phyloP scores from a whole-genome alignment of 2,113 vertebrate genomes.

The Acrocephalus kingi region DNA sequence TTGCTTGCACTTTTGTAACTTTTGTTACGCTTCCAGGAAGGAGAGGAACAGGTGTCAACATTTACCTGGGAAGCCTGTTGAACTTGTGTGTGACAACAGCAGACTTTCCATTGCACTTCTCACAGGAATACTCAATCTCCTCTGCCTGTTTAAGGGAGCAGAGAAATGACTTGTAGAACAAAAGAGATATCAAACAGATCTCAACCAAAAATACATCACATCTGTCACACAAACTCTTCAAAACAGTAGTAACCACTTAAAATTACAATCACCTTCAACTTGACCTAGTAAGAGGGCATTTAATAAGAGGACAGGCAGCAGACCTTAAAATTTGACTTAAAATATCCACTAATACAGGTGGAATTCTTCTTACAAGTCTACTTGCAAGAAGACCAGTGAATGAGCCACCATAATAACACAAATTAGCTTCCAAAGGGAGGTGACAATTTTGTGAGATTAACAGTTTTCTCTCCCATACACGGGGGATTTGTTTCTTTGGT shows the following conservation, averaged over 20 bases:
- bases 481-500: background rate
- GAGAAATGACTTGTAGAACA: background rate
- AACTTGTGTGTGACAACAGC: constrained; percentile 95
- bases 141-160: constrained; percentile 75
- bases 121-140: constrained; percentile 97
- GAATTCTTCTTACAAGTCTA: background rate
- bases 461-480: background rate
- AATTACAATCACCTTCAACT: background rate
- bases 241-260: background rate
- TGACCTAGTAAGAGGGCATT: background rate
- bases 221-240: background rate
- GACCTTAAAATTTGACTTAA: background rate
- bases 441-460: background rate
- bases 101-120: constrained; percentile 92
- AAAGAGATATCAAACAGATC: background rate
- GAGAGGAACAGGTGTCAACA: background rate
- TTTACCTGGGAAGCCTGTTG: constrained; percentile 92
- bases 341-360: background rate
- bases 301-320: background rate
- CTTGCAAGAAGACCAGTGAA: background rate
- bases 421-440: background rate
- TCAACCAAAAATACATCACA: background rate
- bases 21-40: background rate
- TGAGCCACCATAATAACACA: background rate
- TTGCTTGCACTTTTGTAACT: background rate